Evolutionary conservation across 2,113 vertebrate species (phyloP), one percentile per base, ranked within the genome.

Genomic region (Gracilinanus agilis): DNA sequence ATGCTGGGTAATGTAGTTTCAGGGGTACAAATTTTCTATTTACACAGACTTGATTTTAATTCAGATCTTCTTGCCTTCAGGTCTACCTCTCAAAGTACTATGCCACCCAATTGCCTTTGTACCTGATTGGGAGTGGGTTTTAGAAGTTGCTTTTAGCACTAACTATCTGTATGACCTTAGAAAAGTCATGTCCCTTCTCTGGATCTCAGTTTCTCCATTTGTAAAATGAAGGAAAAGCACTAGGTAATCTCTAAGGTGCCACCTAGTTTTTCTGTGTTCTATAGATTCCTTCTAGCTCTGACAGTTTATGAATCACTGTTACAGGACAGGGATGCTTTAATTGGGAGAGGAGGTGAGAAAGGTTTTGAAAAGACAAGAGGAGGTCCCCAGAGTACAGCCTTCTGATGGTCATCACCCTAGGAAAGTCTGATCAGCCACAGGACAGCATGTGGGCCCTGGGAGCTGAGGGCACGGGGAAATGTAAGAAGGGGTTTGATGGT

Each of bases 241-340:
- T 23, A 40, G n/a, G 40, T 40, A 40, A 40, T 40, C 16, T 40
- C n/a, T 23, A 40, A 75, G 61, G 6, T 40, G 1, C n/a, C 34
- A 16, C 61, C 13, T 0, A 75, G 34, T 19, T n/a, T 83, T 83
- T 40, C n/a, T 40, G 19, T 21, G 6, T 83, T 83, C 6, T 40
- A 40, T n/a, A 83, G 67, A 16, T 83, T 7, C 67, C 67, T 23
- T 83, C 19, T n/a, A 83, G 13, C 11, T 67, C 13, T 2, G 10
- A 3, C 53, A 61, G 44, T 9, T 53, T 49, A 8, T 25, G 13
- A 83, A 44, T 21, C 61, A 29, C 24, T 54, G 54, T 23, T 0
- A 0, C 1, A 54, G 24, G 44, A 23, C 0, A 0, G 0, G 1
- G n/a, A 23, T n/a, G 23, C 40, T 83, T 7, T 83, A 40, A 40